These are phyloP conservation scores for Ondatra zibethicus DNA, from an alignment of 2,113 vertebrate genomes.

Conservation along the genomic window DNA sequence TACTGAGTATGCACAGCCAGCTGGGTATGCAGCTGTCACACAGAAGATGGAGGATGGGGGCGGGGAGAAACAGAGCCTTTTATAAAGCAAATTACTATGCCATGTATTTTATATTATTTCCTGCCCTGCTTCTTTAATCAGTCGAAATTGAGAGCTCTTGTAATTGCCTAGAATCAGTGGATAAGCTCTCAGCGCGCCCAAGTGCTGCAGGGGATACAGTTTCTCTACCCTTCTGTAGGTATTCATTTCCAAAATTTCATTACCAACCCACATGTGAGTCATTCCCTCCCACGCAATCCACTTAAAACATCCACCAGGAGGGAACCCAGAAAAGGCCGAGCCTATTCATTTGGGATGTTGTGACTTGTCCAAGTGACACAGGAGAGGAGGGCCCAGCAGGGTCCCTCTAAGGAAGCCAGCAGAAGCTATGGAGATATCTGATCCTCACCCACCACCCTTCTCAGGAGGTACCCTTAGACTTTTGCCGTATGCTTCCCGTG, in stretches of 20 bases:
- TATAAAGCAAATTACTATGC: conserved; percentile 49
- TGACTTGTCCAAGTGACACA: not conserved
- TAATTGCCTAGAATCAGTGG: conserved; percentile 43
- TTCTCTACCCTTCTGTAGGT: conserved; percentile 53
- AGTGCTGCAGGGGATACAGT: not conserved
- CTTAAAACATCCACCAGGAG: conserved; percentile 46
- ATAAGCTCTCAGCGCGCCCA: conserved; percentile 21
- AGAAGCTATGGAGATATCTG: not conserved
- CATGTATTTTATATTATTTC: conserved; percentile 60
- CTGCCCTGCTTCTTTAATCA: conserved; percentile 62
- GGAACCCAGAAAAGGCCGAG: conserved; percentile 25
- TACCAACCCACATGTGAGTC: conserved; percentile 69
- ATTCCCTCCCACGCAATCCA: conserved; percentile 69
- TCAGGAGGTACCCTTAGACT: not conserved
- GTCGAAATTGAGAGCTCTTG: conserved; percentile 60
- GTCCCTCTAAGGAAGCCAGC: not conserved
- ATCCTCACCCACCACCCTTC: not conserved
- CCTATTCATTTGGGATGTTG: not conserved
- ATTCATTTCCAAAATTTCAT: conserved; percentile 70
- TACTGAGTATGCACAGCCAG: not conserved
- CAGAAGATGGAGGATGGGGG: not conserved
- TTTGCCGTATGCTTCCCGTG: not conserved
- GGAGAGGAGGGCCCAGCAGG: not conserved
- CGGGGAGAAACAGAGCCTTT: not conserved
- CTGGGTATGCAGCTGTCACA: not conserved